phyloP scores from a whole-genome alignment of 2,113 vertebrate species.

The Mirounga angustirostris region DNA sequence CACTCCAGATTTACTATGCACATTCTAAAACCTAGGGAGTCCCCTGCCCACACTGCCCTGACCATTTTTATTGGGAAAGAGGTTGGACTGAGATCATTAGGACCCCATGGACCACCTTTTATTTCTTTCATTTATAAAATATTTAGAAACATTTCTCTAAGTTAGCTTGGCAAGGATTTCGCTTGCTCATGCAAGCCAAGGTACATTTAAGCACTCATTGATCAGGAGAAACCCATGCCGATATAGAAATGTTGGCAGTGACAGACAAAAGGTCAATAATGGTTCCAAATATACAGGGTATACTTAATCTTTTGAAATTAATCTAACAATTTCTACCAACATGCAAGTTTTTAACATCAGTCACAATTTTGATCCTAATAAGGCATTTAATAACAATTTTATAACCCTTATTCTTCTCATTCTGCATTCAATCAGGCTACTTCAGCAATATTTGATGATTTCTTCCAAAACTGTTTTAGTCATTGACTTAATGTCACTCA shows the following conservation, averaged over 20 bases:
- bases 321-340: neutral
- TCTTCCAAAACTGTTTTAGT: neutral
- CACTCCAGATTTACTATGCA: neutral
- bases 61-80: neutral
- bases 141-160: neutral
- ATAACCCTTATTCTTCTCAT: neutral
- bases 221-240: neutral
- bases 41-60: too few relatives aligned
- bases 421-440: neutral
- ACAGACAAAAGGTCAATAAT: neutral
- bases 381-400: neutral
- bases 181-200: neutral
- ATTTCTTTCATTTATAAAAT: neutral
- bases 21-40: neutral
- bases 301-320: neutral
- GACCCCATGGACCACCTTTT: neutral
- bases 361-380: neutral
- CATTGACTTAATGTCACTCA: neutral
- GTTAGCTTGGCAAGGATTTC: neutral
- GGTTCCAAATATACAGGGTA: neutral
- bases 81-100: neutral
- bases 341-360: neutral
- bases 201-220: neutral
- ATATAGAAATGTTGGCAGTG: neutral
- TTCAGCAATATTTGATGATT: constrained; percentile 34